Percentiles rank a stretch among this genome's conserved stretches.
Conservation (phyloP, 2,113 vertebrate genomes). For the Ceyx melanurus region DNA sequence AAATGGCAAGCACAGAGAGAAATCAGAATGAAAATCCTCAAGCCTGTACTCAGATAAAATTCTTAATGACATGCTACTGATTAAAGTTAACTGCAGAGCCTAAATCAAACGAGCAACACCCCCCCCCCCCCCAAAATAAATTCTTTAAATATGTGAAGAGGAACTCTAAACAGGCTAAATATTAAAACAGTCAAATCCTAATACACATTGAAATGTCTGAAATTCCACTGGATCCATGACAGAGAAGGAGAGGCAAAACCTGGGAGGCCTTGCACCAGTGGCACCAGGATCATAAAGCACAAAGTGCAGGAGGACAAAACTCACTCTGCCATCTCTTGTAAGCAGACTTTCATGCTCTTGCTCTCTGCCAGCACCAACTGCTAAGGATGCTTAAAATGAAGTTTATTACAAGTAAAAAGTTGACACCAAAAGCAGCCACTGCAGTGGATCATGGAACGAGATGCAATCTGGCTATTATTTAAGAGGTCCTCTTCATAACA, state of each 20-base stretch:
- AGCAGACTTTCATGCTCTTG: background rate
- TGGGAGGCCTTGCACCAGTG: background rate
- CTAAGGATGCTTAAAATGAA: background rate
- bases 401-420: background rate
- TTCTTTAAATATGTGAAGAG: background rate
- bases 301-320: background rate
- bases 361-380: background rate
- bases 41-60: background rate
- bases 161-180: background rate
- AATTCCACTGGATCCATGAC: background rate
- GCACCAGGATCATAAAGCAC: fast-evolving
- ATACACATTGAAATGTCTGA: background rate
- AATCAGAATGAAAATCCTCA: background rate
- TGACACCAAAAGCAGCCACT: background rate
- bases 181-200: background rate
- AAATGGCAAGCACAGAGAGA: background rate
- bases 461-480: background rate
- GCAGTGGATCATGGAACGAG: background rate
- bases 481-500: background rate
- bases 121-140: background rate
- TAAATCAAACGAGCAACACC: background rate
- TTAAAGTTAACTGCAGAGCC: background rate
- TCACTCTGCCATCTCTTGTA: background rate
- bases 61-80: background rate
- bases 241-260: background rate